phyloP scores from a whole-genome alignment of 2,113 vertebrate genomes.

The Colistium nudipinnis region DNA sequence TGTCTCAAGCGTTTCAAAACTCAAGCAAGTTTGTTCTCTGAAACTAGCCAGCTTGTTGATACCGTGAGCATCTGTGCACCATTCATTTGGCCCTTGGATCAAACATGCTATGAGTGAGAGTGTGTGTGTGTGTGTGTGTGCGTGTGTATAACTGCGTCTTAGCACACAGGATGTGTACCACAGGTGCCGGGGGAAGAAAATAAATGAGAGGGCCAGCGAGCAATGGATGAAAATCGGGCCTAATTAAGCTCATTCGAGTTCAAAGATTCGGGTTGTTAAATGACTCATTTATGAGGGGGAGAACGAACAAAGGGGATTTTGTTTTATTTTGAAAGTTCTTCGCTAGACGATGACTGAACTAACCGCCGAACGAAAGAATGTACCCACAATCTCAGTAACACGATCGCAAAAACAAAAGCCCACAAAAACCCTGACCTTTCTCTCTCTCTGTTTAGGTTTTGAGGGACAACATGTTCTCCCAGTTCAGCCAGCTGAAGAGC shows the following conservation, averaged over 20 bases:
- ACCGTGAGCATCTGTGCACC: conserved; percentile 61
- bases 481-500: conserved; percentile 87
- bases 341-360: not conserved
- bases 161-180: conserved; percentile 36
- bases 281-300: not conserved
- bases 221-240: not conserved
- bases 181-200: conserved; percentile 39
- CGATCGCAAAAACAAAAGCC: no score
- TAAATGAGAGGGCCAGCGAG: not conserved
- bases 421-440: not conserved
- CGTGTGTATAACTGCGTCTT: conserved; percentile 6
- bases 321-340: not conserved
- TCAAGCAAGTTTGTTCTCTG: no score
- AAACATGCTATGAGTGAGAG: conserved; percentile 34
- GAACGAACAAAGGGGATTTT: not conserved
- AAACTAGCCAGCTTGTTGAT: conserved; percentile 48
- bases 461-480: conserved; percentile 89
- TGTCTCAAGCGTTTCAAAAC: not conserved
- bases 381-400: no score
- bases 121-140: conserved; percentile 3
- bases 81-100: conserved; percentile 53
- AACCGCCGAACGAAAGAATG: not conserved
- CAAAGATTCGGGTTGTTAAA: conserved; percentile 4
- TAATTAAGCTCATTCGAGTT: conserved; percentile 7
- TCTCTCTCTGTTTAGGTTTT: conserved; percentile 74